Percentiles rank a stretch among this genome's conserved stretches.
Conservation (phyloP, 2,113 vertebrate genomes). For the Tragelaphus strepsiceros region DNA sequence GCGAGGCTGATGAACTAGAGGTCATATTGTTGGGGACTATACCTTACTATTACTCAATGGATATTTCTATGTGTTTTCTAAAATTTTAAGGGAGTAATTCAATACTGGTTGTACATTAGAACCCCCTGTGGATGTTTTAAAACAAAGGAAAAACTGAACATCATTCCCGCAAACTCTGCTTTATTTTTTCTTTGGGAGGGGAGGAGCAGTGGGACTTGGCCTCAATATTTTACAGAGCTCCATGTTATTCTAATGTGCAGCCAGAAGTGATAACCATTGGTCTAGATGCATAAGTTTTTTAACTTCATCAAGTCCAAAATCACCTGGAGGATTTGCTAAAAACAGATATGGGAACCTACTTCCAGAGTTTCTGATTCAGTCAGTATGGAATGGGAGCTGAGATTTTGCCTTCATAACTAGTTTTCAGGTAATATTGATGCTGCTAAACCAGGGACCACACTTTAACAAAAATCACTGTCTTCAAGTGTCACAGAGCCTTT, state of each 20-base stretch:
- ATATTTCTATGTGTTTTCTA: not conserved
- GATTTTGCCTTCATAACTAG: not conserved
- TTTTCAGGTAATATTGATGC: not conserved
- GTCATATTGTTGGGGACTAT: not conserved
- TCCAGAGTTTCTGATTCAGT: slow-evolving; percentile 1
- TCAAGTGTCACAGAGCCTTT: slow-evolving; percentile 15
- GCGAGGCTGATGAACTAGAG: not conserved
- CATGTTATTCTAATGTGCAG: not conserved
- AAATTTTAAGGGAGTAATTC: not conserved
- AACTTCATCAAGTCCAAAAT: not conserved
- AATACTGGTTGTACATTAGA: not conserved
- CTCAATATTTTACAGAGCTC: not conserved
- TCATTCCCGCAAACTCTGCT: not conserved
- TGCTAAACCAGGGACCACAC: not conserved
- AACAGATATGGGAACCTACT: not conserved
- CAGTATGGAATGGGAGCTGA: not conserved
- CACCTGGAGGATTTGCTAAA: not conserved
- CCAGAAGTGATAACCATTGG: not conserved
- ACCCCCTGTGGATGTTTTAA: not conserved
- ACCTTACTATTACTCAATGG: not conserved
- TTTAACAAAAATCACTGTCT: not conserved
- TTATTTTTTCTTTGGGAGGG: not conserved
- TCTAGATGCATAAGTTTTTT: not conserved
- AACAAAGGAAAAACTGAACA: not conserved
- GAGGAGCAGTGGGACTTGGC: not conserved